Percentiles rank a stretch among this genome's conserved stretches.
phyloP scores from a whole-genome alignment of 2,113 vertebrate species.

The Calidris pygmaea region DNA sequence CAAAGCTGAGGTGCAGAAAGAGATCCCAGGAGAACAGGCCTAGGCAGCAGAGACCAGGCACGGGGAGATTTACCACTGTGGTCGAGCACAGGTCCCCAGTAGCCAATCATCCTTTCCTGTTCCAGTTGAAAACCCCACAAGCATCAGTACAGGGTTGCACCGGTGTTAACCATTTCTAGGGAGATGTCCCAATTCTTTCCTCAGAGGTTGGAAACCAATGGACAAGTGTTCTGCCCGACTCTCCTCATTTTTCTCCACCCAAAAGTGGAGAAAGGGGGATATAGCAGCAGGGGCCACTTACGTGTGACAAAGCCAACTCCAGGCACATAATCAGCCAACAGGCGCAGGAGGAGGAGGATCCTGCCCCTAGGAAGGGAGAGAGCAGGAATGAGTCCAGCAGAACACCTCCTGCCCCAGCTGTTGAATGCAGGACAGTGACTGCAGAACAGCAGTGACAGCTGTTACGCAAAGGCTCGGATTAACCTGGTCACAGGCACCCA shows the following conservation, averaged over 20 bases:
- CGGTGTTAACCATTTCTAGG: background rate
- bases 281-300: slow-evolving; percentile 69
- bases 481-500: background rate
- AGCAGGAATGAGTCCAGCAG: background rate
- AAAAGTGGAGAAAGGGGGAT: background rate
- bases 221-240: background rate
- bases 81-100: background rate
- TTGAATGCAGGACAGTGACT: background rate
- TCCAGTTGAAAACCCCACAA: background rate
- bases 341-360: slow-evolving; percentile 88
- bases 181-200: background rate
- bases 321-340: slow-evolving; percentile 88
- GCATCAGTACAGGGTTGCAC: background rate
- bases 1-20: background rate
- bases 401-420: background rate
- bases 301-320: slow-evolving; percentile 89
- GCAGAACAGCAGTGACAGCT: background rate
- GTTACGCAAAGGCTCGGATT: background rate
- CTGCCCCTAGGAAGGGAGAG: slow-evolving; percentile 77
- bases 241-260: too few relatives aligned
- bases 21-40: background rate
- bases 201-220: background rate
- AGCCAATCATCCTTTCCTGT: background rate
- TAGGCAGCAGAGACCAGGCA: background rate
- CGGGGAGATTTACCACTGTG: background rate